Percentiles rank a stretch among this genome's conserved stretches.
Conservation (phyloP, 2,888 invertebrate genomes). For the Gymnoscelis rufifasciata region DNA sequence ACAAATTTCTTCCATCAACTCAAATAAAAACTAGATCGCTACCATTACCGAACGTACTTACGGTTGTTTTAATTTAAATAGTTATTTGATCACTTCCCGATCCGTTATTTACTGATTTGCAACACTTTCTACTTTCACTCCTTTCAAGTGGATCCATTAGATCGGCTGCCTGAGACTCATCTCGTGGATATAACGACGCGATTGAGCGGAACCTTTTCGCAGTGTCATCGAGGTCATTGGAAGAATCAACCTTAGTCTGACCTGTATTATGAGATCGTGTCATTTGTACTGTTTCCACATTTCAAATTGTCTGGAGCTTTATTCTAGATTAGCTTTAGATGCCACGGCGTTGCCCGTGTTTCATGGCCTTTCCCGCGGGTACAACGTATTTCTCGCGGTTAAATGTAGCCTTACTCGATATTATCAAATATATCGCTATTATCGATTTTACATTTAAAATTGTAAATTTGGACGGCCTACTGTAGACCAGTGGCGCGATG, state of each 20-base stretch:
- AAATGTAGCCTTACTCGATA: too few relatives aligned
- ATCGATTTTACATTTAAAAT: too few relatives aligned
- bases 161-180: neutral
- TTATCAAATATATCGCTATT: too few relatives aligned
- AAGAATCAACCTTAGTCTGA: neutral
- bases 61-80: constrained; percentile 1
- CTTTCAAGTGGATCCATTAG: constrained; percentile 2
- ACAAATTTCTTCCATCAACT: neutral
- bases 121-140: constrained; percentile 14
- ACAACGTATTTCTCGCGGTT: too few relatives aligned
- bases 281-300: too few relatives aligned
- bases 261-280: neutral
- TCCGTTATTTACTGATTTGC: neutral
- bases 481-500: too few relatives aligned
- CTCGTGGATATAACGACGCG: neutral
- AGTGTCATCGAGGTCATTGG: neutral
- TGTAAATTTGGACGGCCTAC: too few relatives aligned
- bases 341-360: too few relatives aligned
- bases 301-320: too few relatives aligned
- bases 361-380: too few relatives aligned
- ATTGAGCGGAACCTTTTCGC: neutral
- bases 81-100: neutral
- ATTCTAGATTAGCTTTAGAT: too few relatives aligned
- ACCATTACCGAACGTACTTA: neutral
- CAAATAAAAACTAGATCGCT: neutral